Conservation (phyloP, 1,140 invertebrate genomes). For the Euborellia annulipes region DNA sequence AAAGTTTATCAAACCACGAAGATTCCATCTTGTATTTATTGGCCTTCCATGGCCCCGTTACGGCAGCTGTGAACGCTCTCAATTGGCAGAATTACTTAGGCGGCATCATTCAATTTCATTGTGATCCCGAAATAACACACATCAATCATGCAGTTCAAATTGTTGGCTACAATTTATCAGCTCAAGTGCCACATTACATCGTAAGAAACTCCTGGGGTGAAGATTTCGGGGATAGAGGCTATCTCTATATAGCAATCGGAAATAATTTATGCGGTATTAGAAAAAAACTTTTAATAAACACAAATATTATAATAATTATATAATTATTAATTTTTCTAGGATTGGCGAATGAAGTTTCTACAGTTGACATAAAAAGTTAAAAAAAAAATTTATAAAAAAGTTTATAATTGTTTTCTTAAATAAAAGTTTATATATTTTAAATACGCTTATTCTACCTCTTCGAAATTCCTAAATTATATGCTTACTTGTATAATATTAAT, state of each 20-base stretch:
- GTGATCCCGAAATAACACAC: constrained; percentile 40
- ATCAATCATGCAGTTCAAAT: constrained; percentile 75
- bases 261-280: constrained; percentile 57
- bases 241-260: constrained; percentile 60
- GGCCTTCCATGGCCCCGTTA: constrained; percentile 54
- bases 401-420: not conserved
- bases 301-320: too few relatives aligned
- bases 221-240: constrained; percentile 59
- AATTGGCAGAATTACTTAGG: constrained; percentile 80
- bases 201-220: constrained; percentile 74
- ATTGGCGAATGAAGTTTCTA: constrained; percentile 31
- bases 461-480: too few relatives aligned
- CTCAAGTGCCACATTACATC: constrained; percentile 63
- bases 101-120: constrained; percentile 70
- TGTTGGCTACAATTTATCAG: constrained; percentile 64
- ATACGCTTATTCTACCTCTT: too few relatives aligned
- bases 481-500: too few relatives aligned
- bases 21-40: constrained; percentile 44
- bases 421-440: too few relatives aligned
- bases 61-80: constrained; percentile 64
- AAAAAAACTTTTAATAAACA: not conserved
- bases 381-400: not conserved
- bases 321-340: constrained; percentile 10
- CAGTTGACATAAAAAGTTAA: constrained; percentile 24
- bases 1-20: constrained; percentile 48